Conservation (phyloP, 2,888 invertebrate genomes). For the Dasysyrphus albostriatus region DNA sequence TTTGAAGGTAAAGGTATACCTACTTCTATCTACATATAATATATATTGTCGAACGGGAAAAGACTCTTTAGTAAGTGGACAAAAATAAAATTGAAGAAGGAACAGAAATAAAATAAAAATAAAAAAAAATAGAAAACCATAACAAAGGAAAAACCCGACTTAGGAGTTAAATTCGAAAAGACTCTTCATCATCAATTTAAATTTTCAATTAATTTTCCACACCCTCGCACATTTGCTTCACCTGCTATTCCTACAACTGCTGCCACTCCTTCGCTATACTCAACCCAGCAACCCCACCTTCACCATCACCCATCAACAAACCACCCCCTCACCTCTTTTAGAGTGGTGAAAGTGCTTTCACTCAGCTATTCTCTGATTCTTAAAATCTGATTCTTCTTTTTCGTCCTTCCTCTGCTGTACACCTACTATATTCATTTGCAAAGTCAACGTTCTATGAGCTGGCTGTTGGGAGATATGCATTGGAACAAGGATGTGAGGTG, state of each 20-base stretch:
- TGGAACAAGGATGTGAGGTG: neutral
- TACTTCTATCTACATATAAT: neutral
- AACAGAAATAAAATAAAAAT: neutral
- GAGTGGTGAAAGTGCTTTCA: constrained; percentile 42
- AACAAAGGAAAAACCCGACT: constrained; percentile 32
- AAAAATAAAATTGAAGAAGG: constrained; percentile 4
- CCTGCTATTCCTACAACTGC: constrained; percentile 21
- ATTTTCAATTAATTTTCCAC: constrained; percentile 72
- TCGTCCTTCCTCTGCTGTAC: neutral
- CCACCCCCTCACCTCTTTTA: neutral
- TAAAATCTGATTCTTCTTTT: constrained; percentile 27
- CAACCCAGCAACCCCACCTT: neutral
- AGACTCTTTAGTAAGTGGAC: neutral
- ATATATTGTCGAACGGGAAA: neutral
- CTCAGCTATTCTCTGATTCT: constrained; percentile 38
- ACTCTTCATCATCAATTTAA: constrained; percentile 69
- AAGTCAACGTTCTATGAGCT: constrained; percentile 27
- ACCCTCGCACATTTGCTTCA: constrained; percentile 44
- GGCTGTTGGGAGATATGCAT: neutral
- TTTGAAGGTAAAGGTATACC: neutral
- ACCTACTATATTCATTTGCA: neutral
- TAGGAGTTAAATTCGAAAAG: constrained; percentile 32
- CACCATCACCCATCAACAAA: neutral
- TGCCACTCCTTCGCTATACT: neutral
- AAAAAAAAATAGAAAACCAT: neutral